A percentile compares a stretch with the other conserved stretches of the same genome.
phyloP scores from a whole-genome alignment of 2,888 invertebrate genomes.

The Cheilosia soror region DNA sequence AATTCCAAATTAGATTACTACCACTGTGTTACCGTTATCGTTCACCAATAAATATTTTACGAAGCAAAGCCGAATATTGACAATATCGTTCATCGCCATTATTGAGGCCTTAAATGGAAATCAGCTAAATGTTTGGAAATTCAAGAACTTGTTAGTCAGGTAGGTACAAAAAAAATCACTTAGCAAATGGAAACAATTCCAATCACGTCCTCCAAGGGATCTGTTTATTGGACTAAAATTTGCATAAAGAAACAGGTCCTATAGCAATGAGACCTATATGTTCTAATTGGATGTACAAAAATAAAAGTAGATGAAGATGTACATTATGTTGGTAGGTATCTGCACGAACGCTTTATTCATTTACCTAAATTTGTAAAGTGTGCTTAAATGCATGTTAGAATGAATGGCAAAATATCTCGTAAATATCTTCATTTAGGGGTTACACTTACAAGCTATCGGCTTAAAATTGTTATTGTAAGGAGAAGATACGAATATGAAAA shows the following conservation, averaged over 20 bases:
- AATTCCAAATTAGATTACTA: neutral
- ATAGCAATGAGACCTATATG: conserved; percentile 15
- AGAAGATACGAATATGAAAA: too few relatives aligned
- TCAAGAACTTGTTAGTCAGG: neutral
- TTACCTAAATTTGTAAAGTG: conserved; percentile 1
- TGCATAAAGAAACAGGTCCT: conserved; percentile 11
- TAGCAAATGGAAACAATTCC: conserved; percentile 13
- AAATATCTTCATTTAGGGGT: conserved; percentile 19
- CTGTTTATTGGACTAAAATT: conserved; percentile 27
- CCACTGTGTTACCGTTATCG: conserved; percentile 1
- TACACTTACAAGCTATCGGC: neutral
- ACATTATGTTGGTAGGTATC: neutral
- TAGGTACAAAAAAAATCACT: too few relatives aligned
- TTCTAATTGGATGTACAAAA: conserved; percentile 46
- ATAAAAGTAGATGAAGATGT: neutral
- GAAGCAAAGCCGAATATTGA: neutral
- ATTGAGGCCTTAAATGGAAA: neutral
- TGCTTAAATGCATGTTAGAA: neutral
- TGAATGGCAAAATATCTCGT: neutral
- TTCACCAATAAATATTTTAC: neutral
- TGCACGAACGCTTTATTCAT: conserved; percentile 28
- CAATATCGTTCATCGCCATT: neutral
- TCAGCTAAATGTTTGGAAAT: neutral
- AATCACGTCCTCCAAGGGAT: conserved; percentile 24
- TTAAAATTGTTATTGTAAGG: too few relatives aligned